Base-by-base conservation (phyloP, 64 coral and sea anemone species). In the Orbicella faveolata region DNA sequence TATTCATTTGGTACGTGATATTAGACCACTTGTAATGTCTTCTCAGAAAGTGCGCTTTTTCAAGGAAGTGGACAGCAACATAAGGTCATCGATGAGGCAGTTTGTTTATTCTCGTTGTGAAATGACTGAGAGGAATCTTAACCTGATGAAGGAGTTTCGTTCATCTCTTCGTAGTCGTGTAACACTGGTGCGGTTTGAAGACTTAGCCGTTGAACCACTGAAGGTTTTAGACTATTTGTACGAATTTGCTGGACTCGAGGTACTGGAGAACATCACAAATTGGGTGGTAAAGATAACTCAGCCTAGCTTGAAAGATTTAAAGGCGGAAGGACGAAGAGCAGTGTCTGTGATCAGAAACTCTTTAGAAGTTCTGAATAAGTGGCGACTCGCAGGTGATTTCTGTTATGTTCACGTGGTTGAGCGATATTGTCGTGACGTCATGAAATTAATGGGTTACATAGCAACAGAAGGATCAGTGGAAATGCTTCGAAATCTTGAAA, bases 381-480 rank as follows among this genome's bases (percentile, higher is more conserved):
- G 82, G 82, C 82, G 82, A 13, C 35, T 48, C 53, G 21, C 2
- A 52, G 65, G 37, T 25, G 65, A 85, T 52, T n/a, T 21, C 3
- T 85, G 63, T 20, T 36, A 70, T 2, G 39, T 85, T 36, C 51
- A 85, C 30, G n/a, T 85, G 11, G 73, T 85, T 26, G 82, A 85
- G 10, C 18, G 65, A 30, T 85, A 85, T 23, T 85, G 82, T 23
- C 82, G 82, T 26, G 82, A 85, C 72, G 82, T 85, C 37, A 85
- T 85, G 82, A 48, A 25, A n/a, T 69, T 72, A 30, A 48, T 85
- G 82, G 82, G 82, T 52, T 85, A 85, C 33, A 52, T 73, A 52
- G 37, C 65, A 85, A 85, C 37, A 30, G 35, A 72, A 73, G 82
- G 82, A 52, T 85, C 82, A 52, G 23, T 48, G 16, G 41, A 14